A percentile compares a stretch with the other conserved stretches of the same genome.
Conservation (phyloP, 53 echinoderm and acorn worm genomes). For the Zoroaster sp. region DNA sequence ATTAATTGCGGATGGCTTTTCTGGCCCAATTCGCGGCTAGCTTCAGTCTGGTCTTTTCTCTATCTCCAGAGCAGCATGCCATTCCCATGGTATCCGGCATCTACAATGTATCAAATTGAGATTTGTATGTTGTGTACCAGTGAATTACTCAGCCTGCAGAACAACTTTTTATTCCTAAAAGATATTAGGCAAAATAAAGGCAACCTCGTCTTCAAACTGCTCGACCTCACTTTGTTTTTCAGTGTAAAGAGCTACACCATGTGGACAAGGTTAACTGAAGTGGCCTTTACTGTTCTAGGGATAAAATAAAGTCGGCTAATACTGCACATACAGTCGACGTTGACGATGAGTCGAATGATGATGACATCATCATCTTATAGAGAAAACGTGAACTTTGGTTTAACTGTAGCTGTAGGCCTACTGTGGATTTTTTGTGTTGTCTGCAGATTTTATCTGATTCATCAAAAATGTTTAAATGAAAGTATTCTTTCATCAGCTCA, state of each 20-base stretch:
- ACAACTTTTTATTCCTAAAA: no score
- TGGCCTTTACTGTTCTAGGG: background rate
- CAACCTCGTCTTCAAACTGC: no score
- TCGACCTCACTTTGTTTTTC: no score
- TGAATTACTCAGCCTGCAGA: no score
- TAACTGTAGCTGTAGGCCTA: no score
- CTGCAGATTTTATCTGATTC: slow-evolving; percentile 15
- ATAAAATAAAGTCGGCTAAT: background rate
- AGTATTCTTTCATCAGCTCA: background rate
- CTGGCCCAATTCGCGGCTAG: no score
- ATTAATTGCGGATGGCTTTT: no score
- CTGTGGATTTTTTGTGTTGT: background rate
- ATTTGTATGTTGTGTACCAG: background rate
- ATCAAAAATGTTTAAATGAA: slow-evolving; percentile 2
- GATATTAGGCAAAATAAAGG: no score
- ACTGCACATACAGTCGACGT: background rate
- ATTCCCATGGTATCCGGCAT: background rate
- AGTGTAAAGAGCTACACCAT: no score
- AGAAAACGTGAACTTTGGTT: background rate
- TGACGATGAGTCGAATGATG: background rate
- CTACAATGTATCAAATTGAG: background rate
- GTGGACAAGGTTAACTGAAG: no score
- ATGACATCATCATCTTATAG: background rate
- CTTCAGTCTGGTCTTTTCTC: no score
- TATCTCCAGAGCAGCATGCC: no score